Evolutionary conservation across 30 jellyfish, hydroid and myxozoan genomes (phyloP), one percentile per base, ranked within the genome.

Genomic region (Turritopsis rubra): DNA sequence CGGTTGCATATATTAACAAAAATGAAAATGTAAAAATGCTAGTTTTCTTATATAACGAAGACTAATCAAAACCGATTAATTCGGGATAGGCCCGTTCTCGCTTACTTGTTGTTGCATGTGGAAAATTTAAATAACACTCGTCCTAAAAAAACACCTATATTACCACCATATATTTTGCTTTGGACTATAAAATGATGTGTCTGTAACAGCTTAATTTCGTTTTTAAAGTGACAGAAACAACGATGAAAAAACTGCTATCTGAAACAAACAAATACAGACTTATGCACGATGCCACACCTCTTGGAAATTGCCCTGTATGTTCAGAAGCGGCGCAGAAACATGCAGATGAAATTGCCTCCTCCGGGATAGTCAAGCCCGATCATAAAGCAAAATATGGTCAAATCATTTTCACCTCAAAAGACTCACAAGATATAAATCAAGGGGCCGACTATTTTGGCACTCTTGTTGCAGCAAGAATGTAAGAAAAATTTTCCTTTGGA

Each of bases 381-480:
- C 92, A 76, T 72, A 89, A 30, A 30, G 92, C 96, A 4, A 83
- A 75, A 26, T 88, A 89, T 84, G 99, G 99, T 23, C 97, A 93
- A 70, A 89, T 93, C 52, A 90, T 86, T 16, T 93, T 93, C 87
- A 79, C 95, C 16, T 41, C 89, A n/a, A 88, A 89, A 72, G 96
- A 89, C 65, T 84, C 84, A 18, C 86, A 86, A 20, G 95, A 85
- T 72, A 23, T 93, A 18, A 88, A 81, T 31, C 94, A 89, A 73
- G 99, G 99, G 16, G 95, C 96, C 18, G 97, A 93, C 52, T 93
- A 88, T 72, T 75, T 93, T 78, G 99, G 99, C 28, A 93, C 99
- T 0, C 77, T 93, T 66, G 95, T 93, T 30, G 96, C 99, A 27
- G 99, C 99, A 29, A 53, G 93, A 23, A 84, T 96, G 99, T 93